Evolutionary conservation across 2,113 vertebrate species (phyloP).

Genomic region (Orycteropus afer): DNA sequence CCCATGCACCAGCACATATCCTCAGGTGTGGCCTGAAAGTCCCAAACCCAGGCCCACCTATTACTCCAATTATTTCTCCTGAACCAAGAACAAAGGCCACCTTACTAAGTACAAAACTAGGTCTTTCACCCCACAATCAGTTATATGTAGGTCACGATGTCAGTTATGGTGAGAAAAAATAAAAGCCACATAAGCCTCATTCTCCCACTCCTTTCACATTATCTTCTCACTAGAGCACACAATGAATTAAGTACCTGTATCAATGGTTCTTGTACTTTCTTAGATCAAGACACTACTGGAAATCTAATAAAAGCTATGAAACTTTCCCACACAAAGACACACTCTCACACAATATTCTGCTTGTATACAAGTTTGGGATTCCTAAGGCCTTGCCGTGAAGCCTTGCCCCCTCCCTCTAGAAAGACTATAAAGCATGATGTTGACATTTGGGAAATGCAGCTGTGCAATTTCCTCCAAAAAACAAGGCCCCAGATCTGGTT

Average conservation of each 20-base stretch:
- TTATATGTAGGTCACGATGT: not conserved
- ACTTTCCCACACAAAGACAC: not conserved
- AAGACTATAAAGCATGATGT: not conserved
- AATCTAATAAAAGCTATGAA: conserved; percentile 19
- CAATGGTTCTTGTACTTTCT: not conserved
- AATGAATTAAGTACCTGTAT: conserved; percentile 3
- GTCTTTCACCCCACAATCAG: not conserved
- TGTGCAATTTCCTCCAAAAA: not conserved
- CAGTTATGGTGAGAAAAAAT: not conserved
- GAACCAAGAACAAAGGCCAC: not conserved
- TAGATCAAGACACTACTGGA: not conserved
- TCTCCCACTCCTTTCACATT: not conserved
- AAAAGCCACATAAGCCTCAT: conserved; percentile 11
- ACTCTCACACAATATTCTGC: not conserved
- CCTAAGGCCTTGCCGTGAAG: not conserved
- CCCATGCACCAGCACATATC: not conserved
- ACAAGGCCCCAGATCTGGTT: not conserved
- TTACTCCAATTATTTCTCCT: not conserved
- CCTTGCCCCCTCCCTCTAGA: not conserved
- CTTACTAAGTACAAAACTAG: not conserved
- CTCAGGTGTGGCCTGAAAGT: not conserved
- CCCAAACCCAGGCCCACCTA: not conserved
- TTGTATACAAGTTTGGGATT: not conserved
- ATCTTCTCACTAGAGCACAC: not conserved
- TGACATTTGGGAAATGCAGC: not conserved